These are phyloP conservation scores for Helicoverpa assulta DNA, from an alignment of 2,888 invertebrate species.

Conservation along the genomic window DNA sequence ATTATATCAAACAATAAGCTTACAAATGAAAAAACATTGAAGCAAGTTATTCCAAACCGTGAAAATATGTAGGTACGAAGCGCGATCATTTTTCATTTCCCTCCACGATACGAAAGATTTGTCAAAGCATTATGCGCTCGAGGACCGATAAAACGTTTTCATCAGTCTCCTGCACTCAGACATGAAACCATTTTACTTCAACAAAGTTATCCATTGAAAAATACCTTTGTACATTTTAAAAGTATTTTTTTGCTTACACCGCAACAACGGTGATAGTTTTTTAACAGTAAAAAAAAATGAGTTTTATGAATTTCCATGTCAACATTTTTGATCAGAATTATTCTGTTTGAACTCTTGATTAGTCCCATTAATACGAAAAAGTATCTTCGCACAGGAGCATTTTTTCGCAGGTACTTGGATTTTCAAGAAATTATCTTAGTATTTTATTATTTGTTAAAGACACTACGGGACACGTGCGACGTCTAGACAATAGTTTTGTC, in stretches of 20 bases:
- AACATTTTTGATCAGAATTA: no score
- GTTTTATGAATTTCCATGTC: no score
- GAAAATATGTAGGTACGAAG: background rate
- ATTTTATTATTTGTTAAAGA: background rate
- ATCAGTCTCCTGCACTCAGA: conserved; percentile 17
- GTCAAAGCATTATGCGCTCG: conserved; percentile 31
- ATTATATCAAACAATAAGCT: no score
- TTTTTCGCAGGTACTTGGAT: background rate
- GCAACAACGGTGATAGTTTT: no score
- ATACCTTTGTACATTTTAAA: no score
- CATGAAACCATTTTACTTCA: conserved; percentile 24
- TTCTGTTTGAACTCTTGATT: no score
- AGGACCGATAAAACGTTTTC: conserved; percentile 37
- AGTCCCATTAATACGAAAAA: background rate
- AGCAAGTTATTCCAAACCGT: conserved; percentile 13
- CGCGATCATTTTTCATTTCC: conserved; percentile 44
- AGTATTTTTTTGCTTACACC: no score
- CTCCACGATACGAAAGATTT: conserved; percentile 18
- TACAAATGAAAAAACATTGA: background rate
- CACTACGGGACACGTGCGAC: background rate
- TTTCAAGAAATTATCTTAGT: background rate
- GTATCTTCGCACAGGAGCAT: background rate
- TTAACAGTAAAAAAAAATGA: no score
- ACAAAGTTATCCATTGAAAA: background rate
- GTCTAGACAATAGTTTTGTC: background rate